These are phyloP conservation scores for Eupithecia tripunctaria DNA, from an alignment of 2,888 invertebrate genomes.

Conservation along the genomic window DNA sequence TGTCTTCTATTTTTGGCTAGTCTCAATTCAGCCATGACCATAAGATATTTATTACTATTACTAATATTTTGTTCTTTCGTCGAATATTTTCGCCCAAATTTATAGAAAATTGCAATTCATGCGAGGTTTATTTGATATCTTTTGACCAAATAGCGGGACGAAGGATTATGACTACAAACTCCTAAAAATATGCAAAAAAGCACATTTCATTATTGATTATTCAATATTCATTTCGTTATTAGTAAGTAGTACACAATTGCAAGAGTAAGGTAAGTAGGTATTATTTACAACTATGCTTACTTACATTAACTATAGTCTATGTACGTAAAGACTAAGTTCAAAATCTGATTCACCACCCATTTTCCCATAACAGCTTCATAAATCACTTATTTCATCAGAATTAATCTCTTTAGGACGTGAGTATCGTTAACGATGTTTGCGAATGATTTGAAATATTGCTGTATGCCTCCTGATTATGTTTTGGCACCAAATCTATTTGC, in stretches of 20 bases:
- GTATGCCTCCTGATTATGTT: constrained; percentile 9
- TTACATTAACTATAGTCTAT: too few relatives aligned
- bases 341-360: background rate
- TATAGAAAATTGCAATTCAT: too few relatives aligned
- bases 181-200: too few relatives aligned
- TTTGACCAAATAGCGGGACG: too few relatives aligned
- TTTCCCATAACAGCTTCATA: constrained; percentile 10
- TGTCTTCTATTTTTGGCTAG: background rate
- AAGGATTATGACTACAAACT: too few relatives aligned
- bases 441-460: constrained; percentile 27
- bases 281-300: too few relatives aligned
- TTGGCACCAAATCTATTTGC: constrained; percentile 9
- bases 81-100: too few relatives aligned
- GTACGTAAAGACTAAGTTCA: background rate
- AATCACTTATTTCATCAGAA: constrained; percentile 20
- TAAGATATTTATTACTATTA: too few relatives aligned
- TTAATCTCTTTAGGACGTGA: constrained; percentile 24
- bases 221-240: too few relatives aligned
- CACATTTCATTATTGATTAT: too few relatives aligned
- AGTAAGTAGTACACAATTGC: background rate
- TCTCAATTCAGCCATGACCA: background rate
- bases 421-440: constrained; percentile 25
- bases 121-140: too few relatives aligned
- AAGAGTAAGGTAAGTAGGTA: background rate
- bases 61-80: too few relatives aligned